Conservation (phyloP, 2,113 vertebrate species). For the Toxostoma redivivum region DNA sequence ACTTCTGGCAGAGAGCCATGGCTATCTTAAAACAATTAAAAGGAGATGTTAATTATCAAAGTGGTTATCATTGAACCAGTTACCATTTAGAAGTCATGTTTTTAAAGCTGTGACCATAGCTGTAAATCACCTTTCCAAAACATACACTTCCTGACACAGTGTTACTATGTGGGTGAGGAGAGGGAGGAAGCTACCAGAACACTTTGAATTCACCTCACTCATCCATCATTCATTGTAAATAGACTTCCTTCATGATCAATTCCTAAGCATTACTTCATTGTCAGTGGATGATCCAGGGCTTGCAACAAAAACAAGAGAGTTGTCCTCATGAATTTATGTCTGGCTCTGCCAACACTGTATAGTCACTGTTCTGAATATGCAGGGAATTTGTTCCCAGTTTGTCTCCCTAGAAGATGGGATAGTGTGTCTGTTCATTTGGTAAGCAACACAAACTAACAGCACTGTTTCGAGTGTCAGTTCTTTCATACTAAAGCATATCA, state of each 20-base stretch:
- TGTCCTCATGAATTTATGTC: not conserved
- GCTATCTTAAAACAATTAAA: not conserved
- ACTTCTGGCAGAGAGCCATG: not conserved
- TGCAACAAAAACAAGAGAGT: not conserved
- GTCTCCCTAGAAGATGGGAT: not conserved
- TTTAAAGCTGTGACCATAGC: not conserved
- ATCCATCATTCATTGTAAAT: not conserved
- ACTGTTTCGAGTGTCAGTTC: not conserved
- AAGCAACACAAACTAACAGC: not conserved
- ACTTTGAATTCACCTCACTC: not conserved
- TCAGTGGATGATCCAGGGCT: not conserved
- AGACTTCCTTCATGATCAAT: not conserved
- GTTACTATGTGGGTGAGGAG: rapidly evolving
- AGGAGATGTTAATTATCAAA: not conserved
- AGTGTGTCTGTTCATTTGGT: not conserved
- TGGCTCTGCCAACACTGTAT: not conserved
- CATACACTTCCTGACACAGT: not conserved
- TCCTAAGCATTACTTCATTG: not conserved
- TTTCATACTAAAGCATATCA: not conserved
- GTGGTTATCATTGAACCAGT: not conserved
- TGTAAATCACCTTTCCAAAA: not conserved
- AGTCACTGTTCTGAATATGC: rapidly evolving
- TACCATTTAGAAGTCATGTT: not conserved
- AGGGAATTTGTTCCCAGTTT: not conserved
- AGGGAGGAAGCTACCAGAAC: not conserved